Evolutionary conservation across 2,113 vertebrate genomes (phyloP), one percentile per base, ranked within the genome.

Genomic region (Syngnathus typhle): DNA sequence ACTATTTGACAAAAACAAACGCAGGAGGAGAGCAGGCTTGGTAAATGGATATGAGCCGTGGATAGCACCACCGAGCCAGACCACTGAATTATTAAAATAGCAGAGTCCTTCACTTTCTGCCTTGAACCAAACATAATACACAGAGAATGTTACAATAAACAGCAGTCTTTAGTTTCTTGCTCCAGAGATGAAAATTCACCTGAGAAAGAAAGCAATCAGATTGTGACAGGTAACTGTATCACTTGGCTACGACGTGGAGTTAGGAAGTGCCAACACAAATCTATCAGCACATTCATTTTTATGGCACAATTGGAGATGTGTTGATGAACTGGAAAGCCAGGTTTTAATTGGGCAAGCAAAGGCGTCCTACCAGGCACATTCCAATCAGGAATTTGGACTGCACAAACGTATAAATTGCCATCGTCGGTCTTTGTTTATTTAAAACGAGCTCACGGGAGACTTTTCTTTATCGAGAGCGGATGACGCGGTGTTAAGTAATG

Each of bases 41-140:
- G 82, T 85, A 81, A 85, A 79, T 63, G 76, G 83, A 88, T 82
- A 78, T 79, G 74, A 73, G 68, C 70, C 41, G 60, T 10, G 65
- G 68, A 70, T 71, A 55, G 49, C 74, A 76, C 61, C 15, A 65
- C 70, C 59, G 43, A 75, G 84, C 85, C 88, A 90, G 81, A 88
- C 85, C 83, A 43, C 86, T 91, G 79, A 91, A 90, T 91, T 89
- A 90, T 90, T 91, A 72, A 91, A 80, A 78, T 63, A 79, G 74
- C 83, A 82, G 81, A 84, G 83, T 73, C 69, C 36, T 81, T 82
- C 72, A 16, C 51, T 88, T 87, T 76, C 70, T 82, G 55, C 56
- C 43, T 76, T 68, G 81, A 80, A 44, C 46, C 58, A 64, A n/a
- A 70, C n/a, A 54, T 43, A 62, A 62, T 52, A 13, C 27, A 69